Base-by-base conservation (phyloP, 37 sponge, comb jelly and placozoan genomes). In the Lycopodina hypogea region DNA sequence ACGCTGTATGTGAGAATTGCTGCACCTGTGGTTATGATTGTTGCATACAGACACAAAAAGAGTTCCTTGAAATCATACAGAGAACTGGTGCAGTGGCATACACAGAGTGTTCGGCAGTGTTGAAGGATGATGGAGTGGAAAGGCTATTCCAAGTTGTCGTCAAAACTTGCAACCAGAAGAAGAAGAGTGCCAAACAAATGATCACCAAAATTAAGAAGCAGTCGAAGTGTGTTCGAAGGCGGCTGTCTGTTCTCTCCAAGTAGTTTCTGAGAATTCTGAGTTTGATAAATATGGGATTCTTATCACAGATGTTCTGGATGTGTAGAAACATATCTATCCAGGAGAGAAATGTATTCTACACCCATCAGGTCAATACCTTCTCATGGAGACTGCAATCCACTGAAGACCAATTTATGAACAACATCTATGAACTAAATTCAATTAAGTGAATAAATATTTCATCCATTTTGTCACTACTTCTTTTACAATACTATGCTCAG, bases 81-180 rank as follows among this genome's bases (percentile, higher is more conserved):
- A 78, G 79, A 38, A 78, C 76, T 58, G 81, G 90, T 14, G 90
- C 90, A 37, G 67, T 65, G 12, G 81, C 73, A 59, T 89, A 84
- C 81, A 39, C 64, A 6, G 85, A 84, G 40, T 89, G 90, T 67
- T 89, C 90, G 6, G 84, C 90, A 26, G 58, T 50, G 3, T 32
- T 64, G 38, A 35, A 34, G 1, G 73, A 79, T 1, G 83, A 83
- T 19, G 79, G 69, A 15, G 81, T 89, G n/a, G 76, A 75, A 26
- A 32, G 21, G 6, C 24, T 89, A 23, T 84, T 89, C 76, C 55
- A 73, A 29, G n/a, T 72, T 6, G 80, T 74, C 1, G 42, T 83
- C 22, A 77, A 84, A 21, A 24, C 70, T 40, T 71, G 37, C 24
- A 61, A 40, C 40, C 29, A 29, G 33, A 78, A 78, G 68, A 69